These are phyloP conservation scores for Amazona vittata DNA, from an alignment of 2,113 vertebrate genomes.

Conservation along the genomic window DNA sequence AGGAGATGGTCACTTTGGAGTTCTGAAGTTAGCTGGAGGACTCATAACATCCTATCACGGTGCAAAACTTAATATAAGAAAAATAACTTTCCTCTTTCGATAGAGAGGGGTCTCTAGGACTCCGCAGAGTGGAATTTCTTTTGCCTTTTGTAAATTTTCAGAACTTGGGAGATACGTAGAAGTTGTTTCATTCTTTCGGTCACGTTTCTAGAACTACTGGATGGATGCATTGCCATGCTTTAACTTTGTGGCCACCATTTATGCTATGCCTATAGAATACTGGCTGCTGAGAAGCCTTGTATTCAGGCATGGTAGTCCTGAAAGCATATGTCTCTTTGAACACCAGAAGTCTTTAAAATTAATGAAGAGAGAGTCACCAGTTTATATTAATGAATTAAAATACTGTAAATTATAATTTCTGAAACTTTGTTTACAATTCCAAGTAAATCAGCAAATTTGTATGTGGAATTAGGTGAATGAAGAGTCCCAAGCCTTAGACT, in stretches of 20 bases:
- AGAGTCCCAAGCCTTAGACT: neutral
- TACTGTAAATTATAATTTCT: neutral
- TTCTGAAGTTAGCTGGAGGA: neutral
- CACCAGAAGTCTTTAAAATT: neutral
- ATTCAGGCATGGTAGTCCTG: neutral
- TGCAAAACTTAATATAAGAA: neutral
- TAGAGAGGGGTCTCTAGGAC: neutral
- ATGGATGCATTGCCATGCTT: neutral
- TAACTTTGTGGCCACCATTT: neutral
- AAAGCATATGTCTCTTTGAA: neutral
- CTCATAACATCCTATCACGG: neutral
- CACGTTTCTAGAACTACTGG: neutral
- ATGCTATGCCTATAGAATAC: neutral
- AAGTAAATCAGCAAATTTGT: neutral
- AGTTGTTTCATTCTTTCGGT: neutral
- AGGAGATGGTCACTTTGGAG: neutral
- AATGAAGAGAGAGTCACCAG: neutral
- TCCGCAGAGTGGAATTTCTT: neutral
- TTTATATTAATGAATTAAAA: neutral
- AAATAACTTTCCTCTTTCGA: neutral
- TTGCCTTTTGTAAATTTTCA: neutral
- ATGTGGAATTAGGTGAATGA: neutral
- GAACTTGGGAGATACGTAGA: neutral
- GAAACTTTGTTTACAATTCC: neutral
- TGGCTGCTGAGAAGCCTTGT: neutral